Base-by-base conservation (phyloP, 2,113 vertebrate species). In the Chaenogobius annularis region DNA sequence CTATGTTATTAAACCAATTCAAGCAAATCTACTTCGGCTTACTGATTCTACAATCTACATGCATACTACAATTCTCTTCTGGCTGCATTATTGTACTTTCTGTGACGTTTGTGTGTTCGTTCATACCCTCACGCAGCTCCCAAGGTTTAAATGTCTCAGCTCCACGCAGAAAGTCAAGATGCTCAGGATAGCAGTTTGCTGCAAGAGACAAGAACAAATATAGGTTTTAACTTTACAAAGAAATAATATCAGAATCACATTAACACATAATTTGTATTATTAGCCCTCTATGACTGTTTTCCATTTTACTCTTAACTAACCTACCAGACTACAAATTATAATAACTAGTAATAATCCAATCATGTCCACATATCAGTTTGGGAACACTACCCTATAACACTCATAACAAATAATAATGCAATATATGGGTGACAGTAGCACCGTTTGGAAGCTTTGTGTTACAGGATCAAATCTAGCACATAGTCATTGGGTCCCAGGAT, bases 161-260 rank as follows among this genome's bases (percentile, higher is more conserved):
- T 98, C 96, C 6, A 94, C 91, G 83, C 97, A 99, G 94, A 98
- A 99, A 83, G 96, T 98, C 89, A 99, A 92, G 90, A 99, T 97
- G 90, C 94, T 98, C 90, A 99, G 94, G 78, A 98, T 91, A 43
- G 96, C 94, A 48, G 96, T 97, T 97, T 99, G 98, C 98, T 98
- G 92, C 0, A 59, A 89, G 1, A 43, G 87, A 22, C 85, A 90
- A 94, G 77, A 31, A 73, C 90, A 88, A 90, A 81, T 19, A 15
- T 17, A 11, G 12, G 12, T 46, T 54, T 54, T n/a, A 54, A 54
- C 50, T 54, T 54, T 54, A 22, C 81, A 93, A 8, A 65, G 55
- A 11, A 35, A 3, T 11, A 46, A 46, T 7, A 12, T 46, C 44
- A 40, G 7, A 1, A 40, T 40, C 15, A 50, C 47, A 19, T 7